These are phyloP conservation scores for Paralinhomoeus sp. DNA, from an alignment of 2,888 invertebrate genomes.

Conservation along the genomic window DNA sequence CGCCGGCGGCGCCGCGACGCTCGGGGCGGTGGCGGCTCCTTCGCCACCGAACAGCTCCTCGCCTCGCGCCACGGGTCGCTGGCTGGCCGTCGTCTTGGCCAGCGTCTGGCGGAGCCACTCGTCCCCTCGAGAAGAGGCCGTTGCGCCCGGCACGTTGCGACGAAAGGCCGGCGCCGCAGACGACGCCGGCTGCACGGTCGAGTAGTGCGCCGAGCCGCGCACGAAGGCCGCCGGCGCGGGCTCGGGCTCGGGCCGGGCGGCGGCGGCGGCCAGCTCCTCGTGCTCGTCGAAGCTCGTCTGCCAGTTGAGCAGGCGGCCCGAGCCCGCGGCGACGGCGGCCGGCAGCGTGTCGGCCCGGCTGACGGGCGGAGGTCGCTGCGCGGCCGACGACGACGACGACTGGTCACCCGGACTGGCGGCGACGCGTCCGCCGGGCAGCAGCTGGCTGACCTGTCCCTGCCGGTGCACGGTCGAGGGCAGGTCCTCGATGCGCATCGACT, in stretches of 20 bases:
- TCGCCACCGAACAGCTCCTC: not conserved
- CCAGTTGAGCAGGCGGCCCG: not conserved
- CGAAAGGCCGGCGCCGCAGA: no score
- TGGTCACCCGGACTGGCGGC: conserved; percentile 8
- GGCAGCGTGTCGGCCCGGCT: conserved; percentile 2
- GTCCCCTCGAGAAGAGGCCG: not conserved
- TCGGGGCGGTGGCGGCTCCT: no score
- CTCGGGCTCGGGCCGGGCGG: not conserved
- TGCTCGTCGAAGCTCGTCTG: not conserved
- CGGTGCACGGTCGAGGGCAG: conserved; percentile 48
- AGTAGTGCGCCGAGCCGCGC: not conserved
- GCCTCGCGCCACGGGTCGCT: not conserved
- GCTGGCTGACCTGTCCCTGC: not conserved
- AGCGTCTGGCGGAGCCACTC: conserved; percentile 3
- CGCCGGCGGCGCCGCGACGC: no score
- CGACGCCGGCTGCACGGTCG: no score
- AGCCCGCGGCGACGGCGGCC: conserved; percentile 1
- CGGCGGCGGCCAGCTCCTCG: not conserved
- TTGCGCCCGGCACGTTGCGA: not conserved
- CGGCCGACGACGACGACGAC: conserved; percentile 18
- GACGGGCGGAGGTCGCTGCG: no score
- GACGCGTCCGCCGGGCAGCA: conserved; percentile 7
- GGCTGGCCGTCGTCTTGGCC: not conserved
- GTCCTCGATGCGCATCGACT: conserved; percentile 41
- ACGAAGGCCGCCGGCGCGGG: not conserved